A percentile compares a stretch with the other conserved stretches of the same genome.
Evolutionary conservation across 1,140 invertebrate genomes (phyloP).

Genomic region (Zaprionus camerounensis): DNA sequence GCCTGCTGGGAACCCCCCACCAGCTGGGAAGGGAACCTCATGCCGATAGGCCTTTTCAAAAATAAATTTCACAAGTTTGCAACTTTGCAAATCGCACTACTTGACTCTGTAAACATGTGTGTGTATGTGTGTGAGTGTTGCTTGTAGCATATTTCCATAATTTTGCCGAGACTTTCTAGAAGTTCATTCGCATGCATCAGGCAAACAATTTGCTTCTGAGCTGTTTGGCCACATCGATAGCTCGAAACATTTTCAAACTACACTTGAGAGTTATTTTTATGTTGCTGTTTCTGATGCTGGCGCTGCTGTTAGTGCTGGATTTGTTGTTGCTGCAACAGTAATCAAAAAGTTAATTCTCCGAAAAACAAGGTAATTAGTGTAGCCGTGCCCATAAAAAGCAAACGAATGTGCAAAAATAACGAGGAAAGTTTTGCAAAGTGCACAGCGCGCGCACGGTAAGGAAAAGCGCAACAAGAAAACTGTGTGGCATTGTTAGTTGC

Average conservation of each 20-base stretch:
- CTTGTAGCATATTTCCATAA: constrained; percentile 66
- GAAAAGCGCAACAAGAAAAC: constrained; percentile 57
- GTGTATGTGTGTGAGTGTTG: constrained; percentile 17
- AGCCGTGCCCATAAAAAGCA: constrained; percentile 77
- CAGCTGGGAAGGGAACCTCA: not conserved
- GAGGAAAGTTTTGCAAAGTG: constrained; percentile 75
- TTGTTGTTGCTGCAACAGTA: constrained; percentile 64
- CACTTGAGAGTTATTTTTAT: constrained; percentile 63
- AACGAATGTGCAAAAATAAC: constrained; percentile 82
- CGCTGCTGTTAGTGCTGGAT: constrained; percentile 18
- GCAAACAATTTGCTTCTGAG: constrained; percentile 55
- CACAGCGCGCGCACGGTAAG: constrained; percentile 26
- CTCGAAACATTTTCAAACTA: constrained; percentile 56
- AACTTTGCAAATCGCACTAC: constrained; percentile 30
- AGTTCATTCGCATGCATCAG: constrained; percentile 43
- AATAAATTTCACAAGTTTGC: constrained; percentile 12
- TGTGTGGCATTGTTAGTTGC: constrained; percentile 58
- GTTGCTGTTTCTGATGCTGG: constrained; percentile 12
- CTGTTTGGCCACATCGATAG: constrained; percentile 46
- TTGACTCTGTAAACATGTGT: not conserved
- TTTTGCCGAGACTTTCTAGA: constrained; percentile 47
- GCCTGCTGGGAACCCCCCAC: not conserved
- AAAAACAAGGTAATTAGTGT: constrained; percentile 83
- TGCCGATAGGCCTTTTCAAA: constrained; percentile 1
- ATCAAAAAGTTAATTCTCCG: constrained; percentile 82